Evolutionary conservation across 2,888 invertebrate species (phyloP), one percentile per base, ranked within the genome.

Genomic region (Rhodophaea formosa): DNA sequence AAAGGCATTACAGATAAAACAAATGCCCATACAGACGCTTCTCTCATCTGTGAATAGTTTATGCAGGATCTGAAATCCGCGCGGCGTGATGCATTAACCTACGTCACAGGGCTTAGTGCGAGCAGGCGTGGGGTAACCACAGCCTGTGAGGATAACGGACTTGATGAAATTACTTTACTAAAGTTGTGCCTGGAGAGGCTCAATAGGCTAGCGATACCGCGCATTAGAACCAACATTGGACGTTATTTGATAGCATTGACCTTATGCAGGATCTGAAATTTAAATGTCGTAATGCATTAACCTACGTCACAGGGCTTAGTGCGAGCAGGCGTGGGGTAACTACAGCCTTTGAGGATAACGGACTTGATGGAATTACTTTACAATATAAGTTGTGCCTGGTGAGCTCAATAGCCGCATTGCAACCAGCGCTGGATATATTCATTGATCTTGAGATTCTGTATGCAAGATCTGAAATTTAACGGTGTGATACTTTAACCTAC

Each of bases 401-500:
- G 5, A 23, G 23, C 23, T 23, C 23, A 23, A 23, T 23, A 23
- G 23, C 3, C 23, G 23, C 23, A 23, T 23, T 23, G 23, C 23
- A 23, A 23, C 3, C 23, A 23, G n/a, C n/a, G n/a, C n/a, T n/a
- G n/a, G n/a, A n/a, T n/a, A n/a, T n/a, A n/a, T n/a, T n/a, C n/a
- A n/a, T n/a, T n/a, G n/a, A n/a, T n/a, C n/a, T n/a, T n/a, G n/a
- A n/a, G n/a, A n/a, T n/a, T n/a, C n/a, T n/a, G n/a, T 80, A 85
- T 84, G 81, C 80, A 72, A 77, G 76, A 76, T 80, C 75, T 75
- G 67, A 83, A 84, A 84, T 80, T 81, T 80, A 67, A 63, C 65
- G 64, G 69, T 69, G 70, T 77, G 79, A 82, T 84, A 82, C 85
- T 84, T 84, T 85, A 84, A 80, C 84, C 82, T 79, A 75, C n/a